phyloP scores from a whole-genome alignment of 1,140 invertebrate genomes.

The Lycorma delicatula region DNA sequence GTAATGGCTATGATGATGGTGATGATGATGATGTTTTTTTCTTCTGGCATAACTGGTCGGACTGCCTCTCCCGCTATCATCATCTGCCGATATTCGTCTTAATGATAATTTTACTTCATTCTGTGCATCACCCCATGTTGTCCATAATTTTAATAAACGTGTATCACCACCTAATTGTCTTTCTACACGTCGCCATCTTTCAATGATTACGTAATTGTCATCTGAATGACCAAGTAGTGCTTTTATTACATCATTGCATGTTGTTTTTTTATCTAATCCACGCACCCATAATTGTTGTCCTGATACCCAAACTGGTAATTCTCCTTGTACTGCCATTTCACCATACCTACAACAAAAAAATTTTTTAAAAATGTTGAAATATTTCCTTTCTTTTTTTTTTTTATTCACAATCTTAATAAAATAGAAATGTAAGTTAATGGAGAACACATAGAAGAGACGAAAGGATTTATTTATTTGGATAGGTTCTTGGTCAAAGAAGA shows the following conservation, averaged over 20 bases:
- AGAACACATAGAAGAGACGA: too few relatives aligned
- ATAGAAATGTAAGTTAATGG: too few relatives aligned
- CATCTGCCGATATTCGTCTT: conserved; percentile 30
- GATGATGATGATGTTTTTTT: conserved; percentile 7
- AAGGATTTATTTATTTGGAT: too few relatives aligned
- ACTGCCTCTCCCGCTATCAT: conserved; percentile 27
- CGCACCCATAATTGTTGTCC: conserved; percentile 70
- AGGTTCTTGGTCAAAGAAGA: too few relatives aligned
- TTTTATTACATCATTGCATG: conserved; percentile 65
- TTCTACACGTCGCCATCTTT: conserved; percentile 57
- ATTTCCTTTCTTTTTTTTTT: too few relatives aligned
- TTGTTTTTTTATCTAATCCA: conserved; percentile 62
- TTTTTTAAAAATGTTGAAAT: too few relatives aligned
- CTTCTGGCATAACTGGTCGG: conserved; percentile 3
- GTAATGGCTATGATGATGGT: conserved; percentile 15
- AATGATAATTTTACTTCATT: conserved; percentile 51
- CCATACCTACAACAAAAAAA: too few relatives aligned
- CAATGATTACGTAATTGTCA: conserved; percentile 48
- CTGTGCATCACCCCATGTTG: conserved; percentile 63
- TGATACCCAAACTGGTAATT: conserved; percentile 67
- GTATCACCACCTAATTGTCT: conserved; percentile 55
- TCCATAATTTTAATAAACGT: conserved; percentile 62
- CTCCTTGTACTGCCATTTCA: conserved; percentile 31
- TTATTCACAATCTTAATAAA: too few relatives aligned
- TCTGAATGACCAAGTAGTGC: conserved; percentile 44